Evolutionary conservation across 2,113 vertebrate genomes (phyloP), one percentile per base, ranked within the genome.

Genomic region (cat (Felis catus)): DNA sequence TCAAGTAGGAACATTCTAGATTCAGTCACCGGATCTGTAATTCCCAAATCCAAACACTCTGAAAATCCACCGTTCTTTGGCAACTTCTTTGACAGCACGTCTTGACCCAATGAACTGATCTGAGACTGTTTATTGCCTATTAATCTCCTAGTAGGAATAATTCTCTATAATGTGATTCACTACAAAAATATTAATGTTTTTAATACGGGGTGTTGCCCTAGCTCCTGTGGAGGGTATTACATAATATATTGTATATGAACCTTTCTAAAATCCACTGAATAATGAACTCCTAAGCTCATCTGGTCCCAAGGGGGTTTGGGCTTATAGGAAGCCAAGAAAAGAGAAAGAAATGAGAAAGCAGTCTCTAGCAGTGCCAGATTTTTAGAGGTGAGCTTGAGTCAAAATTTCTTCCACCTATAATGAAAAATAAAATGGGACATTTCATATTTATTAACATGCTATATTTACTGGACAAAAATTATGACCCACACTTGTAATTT

Each of bases 111-210:
- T 19, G 13, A 95, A 86, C 55, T 80, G 83, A 81, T 65, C 7
- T 74, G 41, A 94, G 45, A 31, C 18, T 94, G 15, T 58, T 70
- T 27, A 73, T 25, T 63, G 45, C 80, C 58, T 83, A 1, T 70
- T 92, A 85, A 36, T 95, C 74, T 95, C 63, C 71, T 87, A 70
- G 36, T 33, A 66, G 55, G 58, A 88, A 95, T 95, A 96, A 74
- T 86, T 81, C 41, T 12, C 16, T 39, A 19, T 73, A 71, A 39
- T 63, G 51, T 84, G 78, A 90, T 90, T 87, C 83, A 5, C 78
- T 86, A n/a, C n/a, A 82, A 71, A 91, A 89, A 63, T 63, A 74
- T 29, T 82, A 84, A 92, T 70, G 13, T 82, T 41, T 80, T 89
- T 91, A 79, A 89, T 76, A 33, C 0, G 45, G 11, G 13, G 21